These are phyloP conservation scores for Busseola fusca DNA, from an alignment of 2,888 invertebrate species.

Conservation along the genomic window DNA sequence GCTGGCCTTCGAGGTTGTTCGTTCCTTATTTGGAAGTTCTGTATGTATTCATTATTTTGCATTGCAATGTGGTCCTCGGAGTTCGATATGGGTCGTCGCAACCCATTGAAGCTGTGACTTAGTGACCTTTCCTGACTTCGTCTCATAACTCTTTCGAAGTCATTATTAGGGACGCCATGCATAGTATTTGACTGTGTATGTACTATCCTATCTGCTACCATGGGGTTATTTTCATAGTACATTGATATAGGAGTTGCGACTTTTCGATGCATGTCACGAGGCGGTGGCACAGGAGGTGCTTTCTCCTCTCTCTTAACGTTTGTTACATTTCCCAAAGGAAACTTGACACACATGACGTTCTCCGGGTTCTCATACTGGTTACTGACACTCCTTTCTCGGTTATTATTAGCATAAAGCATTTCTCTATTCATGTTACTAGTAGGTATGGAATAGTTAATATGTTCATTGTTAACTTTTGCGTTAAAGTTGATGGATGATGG, in stretches of 20 bases:
- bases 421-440: constrained; percentile 80
- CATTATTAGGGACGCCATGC: constrained; percentile 85
- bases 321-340: constrained; percentile 85
- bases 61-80: constrained; percentile 88
- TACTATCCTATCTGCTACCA: constrained; percentile 75
- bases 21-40: constrained; percentile 73
- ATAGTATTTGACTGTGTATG: constrained; percentile 72
- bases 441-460: constrained; percentile 87
- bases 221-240: constrained; percentile 84
- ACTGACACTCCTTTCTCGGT: constrained; percentile 78
- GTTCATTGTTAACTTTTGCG: constrained; percentile 88
- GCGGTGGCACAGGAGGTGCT: constrained; percentile 93
- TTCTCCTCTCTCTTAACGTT: constrained; percentile 83
- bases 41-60: constrained; percentile 84
- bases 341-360: constrained; percentile 86
- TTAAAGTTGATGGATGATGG: constrained; percentile 88
- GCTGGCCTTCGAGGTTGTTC: constrained; percentile 86
- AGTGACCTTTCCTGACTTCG: constrained; percentile 84
- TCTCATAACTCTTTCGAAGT: constrained; percentile 86
- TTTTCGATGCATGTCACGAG: constrained; percentile 92
- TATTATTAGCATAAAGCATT: constrained; percentile 79
- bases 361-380: constrained; percentile 81
- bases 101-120: constrained; percentile 84
- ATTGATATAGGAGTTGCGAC: constrained; percentile 86
- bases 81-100: constrained; percentile 85